Evolutionary conservation across 2,113 vertebrate genomes (phyloP).

Genomic region (Gallinago paraguaiae): DNA sequence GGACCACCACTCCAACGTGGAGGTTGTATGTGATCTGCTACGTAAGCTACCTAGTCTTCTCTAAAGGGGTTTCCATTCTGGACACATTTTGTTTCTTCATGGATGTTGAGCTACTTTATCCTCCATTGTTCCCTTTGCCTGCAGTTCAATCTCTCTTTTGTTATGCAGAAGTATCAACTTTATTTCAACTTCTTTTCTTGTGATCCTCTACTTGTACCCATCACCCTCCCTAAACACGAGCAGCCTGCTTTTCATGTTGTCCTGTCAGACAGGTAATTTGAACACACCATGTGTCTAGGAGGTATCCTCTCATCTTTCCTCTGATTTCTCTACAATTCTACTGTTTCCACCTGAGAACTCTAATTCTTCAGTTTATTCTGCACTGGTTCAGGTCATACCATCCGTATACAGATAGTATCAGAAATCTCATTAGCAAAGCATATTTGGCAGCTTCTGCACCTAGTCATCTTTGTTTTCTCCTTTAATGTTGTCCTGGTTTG

Average conservation of each 20-base stretch:
- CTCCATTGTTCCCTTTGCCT: not conserved
- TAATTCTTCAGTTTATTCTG: not conserved
- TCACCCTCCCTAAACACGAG: not conserved
- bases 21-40: not conserved
- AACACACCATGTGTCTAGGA: not conserved
- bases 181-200: not conserved
- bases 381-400: not conserved
- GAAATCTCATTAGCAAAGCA: not conserved
- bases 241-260: not conserved
- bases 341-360: not conserved
- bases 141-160: not conserved
- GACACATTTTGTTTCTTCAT: not conserved
- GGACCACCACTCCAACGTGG: rapidly evolving
- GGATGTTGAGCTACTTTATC: not conserved
- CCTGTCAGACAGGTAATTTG: not conserved
- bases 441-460: not conserved
- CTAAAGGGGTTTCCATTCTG: not conserved
- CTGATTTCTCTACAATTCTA: not conserved
- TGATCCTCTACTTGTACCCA: not conserved
- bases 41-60: not conserved
- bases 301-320: not conserved
- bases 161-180: not conserved
- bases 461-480: not conserved
- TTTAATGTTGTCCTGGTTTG: not conserved
- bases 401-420: not conserved